Evolutionary conservation across 2,113 vertebrate genomes (phyloP).

Genomic region (Sturnus vulgaris): DNA sequence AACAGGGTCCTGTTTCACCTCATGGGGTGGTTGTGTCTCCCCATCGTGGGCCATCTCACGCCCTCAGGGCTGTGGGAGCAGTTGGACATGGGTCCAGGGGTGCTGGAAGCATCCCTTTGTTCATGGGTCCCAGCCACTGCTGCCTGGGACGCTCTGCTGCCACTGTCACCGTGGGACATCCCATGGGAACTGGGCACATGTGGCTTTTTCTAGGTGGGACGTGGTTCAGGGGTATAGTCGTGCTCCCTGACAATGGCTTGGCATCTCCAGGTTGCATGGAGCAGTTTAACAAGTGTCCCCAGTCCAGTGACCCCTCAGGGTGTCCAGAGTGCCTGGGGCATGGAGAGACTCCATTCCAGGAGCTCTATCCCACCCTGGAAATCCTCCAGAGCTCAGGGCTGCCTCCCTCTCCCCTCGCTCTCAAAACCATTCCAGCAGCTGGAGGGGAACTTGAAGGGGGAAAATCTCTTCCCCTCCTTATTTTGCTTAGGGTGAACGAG

Average conservation of each 20-base stretch:
- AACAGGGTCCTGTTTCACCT: neutral
- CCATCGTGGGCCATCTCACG: rapidly evolving
- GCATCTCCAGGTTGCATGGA: neutral
- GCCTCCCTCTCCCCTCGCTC: neutral
- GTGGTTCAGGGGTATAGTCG: neutral
- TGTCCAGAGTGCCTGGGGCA: too few relatives aligned
- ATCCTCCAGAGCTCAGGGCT: neutral
- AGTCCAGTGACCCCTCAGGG: neutral
- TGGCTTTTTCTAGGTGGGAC: neutral
- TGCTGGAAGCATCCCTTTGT: neutral
- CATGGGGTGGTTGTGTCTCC: neutral
- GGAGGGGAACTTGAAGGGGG: neutral
- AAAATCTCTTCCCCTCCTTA: neutral
- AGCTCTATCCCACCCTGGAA: neutral
- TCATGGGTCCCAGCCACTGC: rapidly evolving
- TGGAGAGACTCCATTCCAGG: neutral
- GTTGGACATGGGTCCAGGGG: neutral
- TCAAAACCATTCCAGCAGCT: neutral
- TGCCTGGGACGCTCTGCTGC: neutral
- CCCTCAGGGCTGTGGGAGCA: neutral
- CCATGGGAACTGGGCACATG: rapidly evolving
- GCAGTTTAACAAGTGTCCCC: neutral
- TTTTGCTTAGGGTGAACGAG: neutral
- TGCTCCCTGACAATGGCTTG: neutral
- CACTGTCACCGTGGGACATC: neutral